Evolutionary conservation across 2,797 vertebrate genomes (phyloP).

Genomic region (Anomalospiza imberbis): DNA sequence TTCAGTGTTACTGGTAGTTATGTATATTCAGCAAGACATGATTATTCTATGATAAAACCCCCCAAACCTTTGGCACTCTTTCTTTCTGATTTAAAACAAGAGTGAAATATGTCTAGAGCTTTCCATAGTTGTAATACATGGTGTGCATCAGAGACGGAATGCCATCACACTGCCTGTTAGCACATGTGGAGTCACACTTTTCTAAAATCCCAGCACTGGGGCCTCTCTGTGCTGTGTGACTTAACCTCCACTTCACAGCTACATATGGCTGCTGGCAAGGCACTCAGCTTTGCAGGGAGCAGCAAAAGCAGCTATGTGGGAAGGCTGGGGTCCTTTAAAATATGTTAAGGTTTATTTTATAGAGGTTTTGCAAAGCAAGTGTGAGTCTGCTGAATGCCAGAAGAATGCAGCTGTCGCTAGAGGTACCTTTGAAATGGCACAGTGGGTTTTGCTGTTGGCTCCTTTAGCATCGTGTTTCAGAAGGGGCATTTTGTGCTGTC

Average conservation of each 20-base stretch:
- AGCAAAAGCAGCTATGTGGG: neutral
- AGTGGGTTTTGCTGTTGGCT: neutral
- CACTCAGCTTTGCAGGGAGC: neutral
- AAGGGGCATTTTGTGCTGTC: neutral
- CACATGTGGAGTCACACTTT: neutral
- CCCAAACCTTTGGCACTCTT: neutral
- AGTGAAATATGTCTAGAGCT: neutral
- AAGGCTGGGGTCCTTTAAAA: neutral
- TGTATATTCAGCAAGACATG: neutral
- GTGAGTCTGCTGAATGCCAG: neutral
- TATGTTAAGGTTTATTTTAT: neutral
- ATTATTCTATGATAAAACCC: neutral
- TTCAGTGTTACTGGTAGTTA: neutral
- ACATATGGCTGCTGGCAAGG: neutral
- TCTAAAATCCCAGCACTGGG: neutral
- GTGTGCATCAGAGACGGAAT: neutral
- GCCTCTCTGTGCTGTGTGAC: neutral
- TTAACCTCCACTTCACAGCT: constrained; percentile 16
- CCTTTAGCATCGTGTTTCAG: neutral
- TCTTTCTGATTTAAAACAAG: neutral
- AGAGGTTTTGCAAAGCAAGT: neutral
- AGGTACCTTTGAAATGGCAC: neutral
- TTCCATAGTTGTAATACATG: neutral
- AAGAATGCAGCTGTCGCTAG: neutral
- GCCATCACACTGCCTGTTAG: neutral